phyloP scores from a whole-genome alignment of 2,888 invertebrate species.

The Acronicta psi region DNA sequence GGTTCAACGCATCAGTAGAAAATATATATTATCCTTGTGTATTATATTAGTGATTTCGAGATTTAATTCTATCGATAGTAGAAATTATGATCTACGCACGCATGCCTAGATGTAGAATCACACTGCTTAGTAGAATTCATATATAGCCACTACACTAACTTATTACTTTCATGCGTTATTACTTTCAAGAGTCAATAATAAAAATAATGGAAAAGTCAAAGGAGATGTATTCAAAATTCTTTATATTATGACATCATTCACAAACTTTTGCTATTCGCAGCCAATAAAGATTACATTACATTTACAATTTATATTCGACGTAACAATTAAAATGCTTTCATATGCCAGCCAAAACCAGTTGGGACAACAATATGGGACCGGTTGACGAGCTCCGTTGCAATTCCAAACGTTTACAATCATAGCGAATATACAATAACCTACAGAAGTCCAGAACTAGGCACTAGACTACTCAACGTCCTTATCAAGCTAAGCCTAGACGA shows the following conservation, averaged over 20 bases:
- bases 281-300: conserved; percentile 34
- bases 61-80: conserved; percentile 9
- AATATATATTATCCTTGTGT: conserved; percentile 26
- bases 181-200: conserved; percentile 46
- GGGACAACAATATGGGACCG: conserved; percentile 21
- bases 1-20: conserved; percentile 23
- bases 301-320: conserved; percentile 53
- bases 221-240: conserved; percentile 53
- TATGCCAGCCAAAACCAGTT: conserved; percentile 19
- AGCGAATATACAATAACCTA: conserved; percentile 24
- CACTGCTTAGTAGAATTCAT: conserved; percentile 41
- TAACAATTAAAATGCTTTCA: conserved; percentile 37
- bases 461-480: conserved; percentile 56
- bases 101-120: conserved; percentile 37
- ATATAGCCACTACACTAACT: conserved; percentile 3
- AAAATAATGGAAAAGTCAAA: conserved; percentile 41
- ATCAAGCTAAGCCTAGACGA: conserved; percentile 56
- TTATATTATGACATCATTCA: conserved; percentile 55
- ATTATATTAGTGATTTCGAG: conserved; percentile 31
- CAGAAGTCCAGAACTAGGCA: conserved; percentile 36
- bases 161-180: conserved; percentile 28
- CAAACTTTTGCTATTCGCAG: conserved; percentile 46
- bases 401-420: conserved; percentile 6
- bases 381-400: conserved; percentile 15
- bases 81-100: conserved; percentile 25